Evolutionary conservation across 2,113 vertebrate genomes (phyloP).

Genomic region (Chascanopsetta lugubris): DNA sequence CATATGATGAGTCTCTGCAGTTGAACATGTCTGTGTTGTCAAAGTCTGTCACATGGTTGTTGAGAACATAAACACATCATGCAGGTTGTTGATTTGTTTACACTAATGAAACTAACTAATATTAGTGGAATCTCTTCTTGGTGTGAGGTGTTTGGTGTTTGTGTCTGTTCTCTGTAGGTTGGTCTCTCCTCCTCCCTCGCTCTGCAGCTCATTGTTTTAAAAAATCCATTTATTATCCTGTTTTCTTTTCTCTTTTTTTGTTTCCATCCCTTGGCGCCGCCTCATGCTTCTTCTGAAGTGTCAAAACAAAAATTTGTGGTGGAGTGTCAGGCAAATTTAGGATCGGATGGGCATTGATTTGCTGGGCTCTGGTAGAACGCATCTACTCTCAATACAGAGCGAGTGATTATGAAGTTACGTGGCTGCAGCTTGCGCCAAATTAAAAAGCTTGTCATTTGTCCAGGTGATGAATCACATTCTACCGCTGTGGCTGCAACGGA

Average conservation of each 20-base stretch:
- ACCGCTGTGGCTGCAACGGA: conserved; percentile 37
- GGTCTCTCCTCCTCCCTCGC: conserved; percentile 28
- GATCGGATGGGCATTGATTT: conserved; percentile 58
- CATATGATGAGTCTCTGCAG: background rate
- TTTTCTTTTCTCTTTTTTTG: conserved; percentile 31
- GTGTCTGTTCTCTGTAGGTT: conserved; percentile 26
- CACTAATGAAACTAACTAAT: conserved; percentile 18
- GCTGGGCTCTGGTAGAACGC: conserved; percentile 39
- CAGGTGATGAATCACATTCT: conserved; percentile 64
- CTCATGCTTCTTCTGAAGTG: conserved; percentile 53
- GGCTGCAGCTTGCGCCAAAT: conserved; percentile 38
- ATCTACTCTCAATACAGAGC: conserved; percentile 47
- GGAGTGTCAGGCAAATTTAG: conserved; percentile 44
- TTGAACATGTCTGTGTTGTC: background rate
- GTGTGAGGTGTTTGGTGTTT: background rate
- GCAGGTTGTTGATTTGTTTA: conserved; percentile 28
- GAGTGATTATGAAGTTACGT: conserved; percentile 50
- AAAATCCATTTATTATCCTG: conserved; percentile 54
- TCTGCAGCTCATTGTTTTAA: conserved; percentile 44
- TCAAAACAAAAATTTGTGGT: conserved; percentile 54
- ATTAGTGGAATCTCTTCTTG: conserved; percentile 14
- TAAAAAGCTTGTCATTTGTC: conserved; percentile 64
- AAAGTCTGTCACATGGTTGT: background rate
- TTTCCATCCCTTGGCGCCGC: conserved; percentile 17
- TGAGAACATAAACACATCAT: background rate